Evolutionary conservation across 2,797 vertebrate genomes (phyloP).

Genomic region (Myiotriccus ornatus): DNA sequence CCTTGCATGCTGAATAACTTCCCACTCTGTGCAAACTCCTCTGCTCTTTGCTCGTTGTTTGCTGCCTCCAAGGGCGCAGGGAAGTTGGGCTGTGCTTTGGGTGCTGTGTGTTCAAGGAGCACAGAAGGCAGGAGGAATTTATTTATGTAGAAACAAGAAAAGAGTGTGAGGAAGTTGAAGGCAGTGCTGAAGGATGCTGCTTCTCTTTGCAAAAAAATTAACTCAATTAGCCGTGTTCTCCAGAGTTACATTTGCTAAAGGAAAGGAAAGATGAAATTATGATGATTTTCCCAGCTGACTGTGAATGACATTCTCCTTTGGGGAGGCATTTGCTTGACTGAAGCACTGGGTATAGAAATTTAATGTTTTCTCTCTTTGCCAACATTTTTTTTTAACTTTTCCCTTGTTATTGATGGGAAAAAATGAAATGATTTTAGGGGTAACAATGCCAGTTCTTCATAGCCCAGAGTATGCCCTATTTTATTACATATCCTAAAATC

Average conservation of each 20-base stretch:
- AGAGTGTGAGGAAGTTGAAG: not conserved
- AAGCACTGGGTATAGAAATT: not conserved
- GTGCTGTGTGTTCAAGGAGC: not conserved
- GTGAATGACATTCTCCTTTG: not conserved
- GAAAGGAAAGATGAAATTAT: not conserved
- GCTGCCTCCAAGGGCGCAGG: not conserved
- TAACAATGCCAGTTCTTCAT: not conserved
- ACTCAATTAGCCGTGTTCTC: not conserved
- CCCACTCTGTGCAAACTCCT: not conserved
- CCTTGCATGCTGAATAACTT: conserved; percentile 16
- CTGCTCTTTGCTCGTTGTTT: not conserved
- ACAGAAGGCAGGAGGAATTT: not conserved
- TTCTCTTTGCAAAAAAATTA: not conserved
- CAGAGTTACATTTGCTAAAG: not conserved
- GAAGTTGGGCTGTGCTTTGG: not conserved
- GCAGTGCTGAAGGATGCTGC: not conserved
- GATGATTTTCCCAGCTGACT: not conserved
- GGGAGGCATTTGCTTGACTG: not conserved
- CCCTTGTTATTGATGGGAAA: not conserved
- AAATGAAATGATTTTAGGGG: not conserved
- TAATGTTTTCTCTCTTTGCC: not conserved
- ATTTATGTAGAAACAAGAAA: not conserved
- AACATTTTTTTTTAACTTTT: not conserved
- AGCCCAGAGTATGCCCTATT: not conserved
- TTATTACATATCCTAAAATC: not conserved